phyloP scores from a whole-genome alignment of 2,797 vertebrate genomes.

The Darevskia mixta region DNA sequence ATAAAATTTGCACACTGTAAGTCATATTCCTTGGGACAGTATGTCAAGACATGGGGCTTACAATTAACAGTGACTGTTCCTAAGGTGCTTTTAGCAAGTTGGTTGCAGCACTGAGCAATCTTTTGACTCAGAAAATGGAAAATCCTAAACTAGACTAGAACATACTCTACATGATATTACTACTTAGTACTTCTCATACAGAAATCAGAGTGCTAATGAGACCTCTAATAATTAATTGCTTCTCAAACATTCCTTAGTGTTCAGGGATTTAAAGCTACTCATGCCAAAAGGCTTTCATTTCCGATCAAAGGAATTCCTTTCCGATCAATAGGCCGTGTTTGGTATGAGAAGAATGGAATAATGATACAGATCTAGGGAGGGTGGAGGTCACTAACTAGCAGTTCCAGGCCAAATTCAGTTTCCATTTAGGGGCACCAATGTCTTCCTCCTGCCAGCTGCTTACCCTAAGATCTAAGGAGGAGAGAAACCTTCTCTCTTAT shows the following conservation, averaged over 20 bases:
- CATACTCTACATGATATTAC: background rate
- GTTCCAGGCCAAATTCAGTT: background rate
- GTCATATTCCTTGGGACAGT: background rate
- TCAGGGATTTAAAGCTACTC: background rate
- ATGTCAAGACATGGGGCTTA: background rate
- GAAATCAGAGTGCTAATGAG: background rate
- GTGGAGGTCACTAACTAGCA: no score
- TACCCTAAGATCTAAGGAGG: background rate
- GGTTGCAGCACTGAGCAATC: background rate
- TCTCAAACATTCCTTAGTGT: background rate
- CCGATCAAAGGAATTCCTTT: background rate
- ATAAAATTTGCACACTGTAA: background rate
- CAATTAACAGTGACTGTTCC: background rate
- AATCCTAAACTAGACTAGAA: background rate
- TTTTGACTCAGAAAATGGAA: background rate
- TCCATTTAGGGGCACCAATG: background rate
- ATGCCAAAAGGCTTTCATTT: background rate
- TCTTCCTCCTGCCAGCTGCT: background rate
- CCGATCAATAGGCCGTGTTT: background rate
- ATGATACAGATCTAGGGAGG: background rate
- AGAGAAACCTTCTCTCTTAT: background rate
- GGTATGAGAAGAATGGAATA: background rate
- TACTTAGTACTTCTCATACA: background rate
- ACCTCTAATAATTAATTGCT: background rate
- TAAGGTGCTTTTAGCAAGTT: background rate